These are phyloP conservation scores for Anguilla anguilla DNA, from an alignment of 2,797 vertebrate genomes.

Conservation along the genomic window DNA sequence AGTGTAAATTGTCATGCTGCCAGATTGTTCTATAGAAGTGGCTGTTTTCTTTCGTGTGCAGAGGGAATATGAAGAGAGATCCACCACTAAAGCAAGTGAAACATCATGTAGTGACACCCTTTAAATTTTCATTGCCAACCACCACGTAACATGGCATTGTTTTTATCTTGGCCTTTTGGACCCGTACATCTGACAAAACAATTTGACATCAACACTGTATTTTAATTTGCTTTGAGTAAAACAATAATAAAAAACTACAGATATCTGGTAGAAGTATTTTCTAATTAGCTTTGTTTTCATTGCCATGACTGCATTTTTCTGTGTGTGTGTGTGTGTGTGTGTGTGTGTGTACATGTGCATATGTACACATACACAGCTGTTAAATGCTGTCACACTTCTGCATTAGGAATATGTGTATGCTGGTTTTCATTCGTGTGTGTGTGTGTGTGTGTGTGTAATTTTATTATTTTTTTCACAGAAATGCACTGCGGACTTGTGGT, in stretches of 20 bases:
- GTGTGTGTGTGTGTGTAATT: too few relatives aligned
- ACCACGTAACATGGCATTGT: neutral
- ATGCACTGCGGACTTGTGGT: neutral
- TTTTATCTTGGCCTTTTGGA: neutral
- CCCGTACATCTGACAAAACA: neutral
- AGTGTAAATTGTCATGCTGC: neutral
- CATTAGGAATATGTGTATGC: neutral
- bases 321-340: neutral
- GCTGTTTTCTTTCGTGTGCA: neutral
- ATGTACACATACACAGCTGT: too few relatives aligned
- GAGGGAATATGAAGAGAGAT: neutral
- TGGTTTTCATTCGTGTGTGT: neutral
- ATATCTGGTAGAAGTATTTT: neutral
- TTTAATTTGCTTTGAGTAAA: neutral
- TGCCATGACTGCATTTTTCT: neutral
- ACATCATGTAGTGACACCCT: neutral
- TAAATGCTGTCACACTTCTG: too few relatives aligned
- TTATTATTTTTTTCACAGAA: neutral
- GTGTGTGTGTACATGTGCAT: too few relatives aligned
- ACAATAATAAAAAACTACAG: neutral
- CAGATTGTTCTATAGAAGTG: constrained; percentile 10
- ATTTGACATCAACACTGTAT: neutral
- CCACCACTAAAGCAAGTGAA: neutral
- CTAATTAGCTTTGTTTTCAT: neutral
- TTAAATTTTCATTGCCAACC: neutral